Conservation (phyloP, 2,888 invertebrate genomes). For the Drosophila rellima region DNA sequence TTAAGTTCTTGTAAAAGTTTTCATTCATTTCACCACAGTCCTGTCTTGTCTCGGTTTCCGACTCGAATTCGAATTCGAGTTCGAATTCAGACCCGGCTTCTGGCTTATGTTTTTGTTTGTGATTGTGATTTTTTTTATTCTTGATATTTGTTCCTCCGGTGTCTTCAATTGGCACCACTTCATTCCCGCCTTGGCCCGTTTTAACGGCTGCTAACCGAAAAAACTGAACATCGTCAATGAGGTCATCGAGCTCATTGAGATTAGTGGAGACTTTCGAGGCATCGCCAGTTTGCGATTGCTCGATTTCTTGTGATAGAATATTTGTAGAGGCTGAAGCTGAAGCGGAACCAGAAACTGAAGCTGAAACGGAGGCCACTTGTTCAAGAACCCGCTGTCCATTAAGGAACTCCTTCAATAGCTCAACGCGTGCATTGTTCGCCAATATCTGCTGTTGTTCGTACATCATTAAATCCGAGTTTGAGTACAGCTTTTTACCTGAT, state of each 20-base stretch:
- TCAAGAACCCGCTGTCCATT: constrained; percentile 60
- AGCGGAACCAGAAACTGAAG: constrained; percentile 8
- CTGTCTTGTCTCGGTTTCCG: not conserved
- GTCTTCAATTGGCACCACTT: constrained; percentile 82
- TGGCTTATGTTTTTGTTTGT: too few relatives aligned
- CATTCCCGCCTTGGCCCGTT: constrained; percentile 71
- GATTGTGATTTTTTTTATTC: too few relatives aligned
- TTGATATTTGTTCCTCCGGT: constrained; percentile 70
- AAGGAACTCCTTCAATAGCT: constrained; percentile 75
- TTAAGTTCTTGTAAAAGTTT: constrained; percentile 94
- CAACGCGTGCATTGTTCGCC: constrained; percentile 75
- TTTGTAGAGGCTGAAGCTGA: too few relatives aligned
- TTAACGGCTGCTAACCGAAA: constrained; percentile 83
- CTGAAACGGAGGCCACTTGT: constrained; percentile 50
- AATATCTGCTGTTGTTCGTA: constrained; percentile 74
- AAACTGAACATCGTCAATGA: constrained; percentile 77
- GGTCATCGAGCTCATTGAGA: constrained; percentile 37
- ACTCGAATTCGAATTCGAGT: constrained; percentile 19
- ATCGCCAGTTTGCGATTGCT: constrained; percentile 8
- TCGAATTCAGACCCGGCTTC: constrained; percentile 23
- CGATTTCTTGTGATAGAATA: constrained; percentile 17
- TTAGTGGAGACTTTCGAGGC: constrained; percentile 20
- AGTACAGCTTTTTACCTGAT: constrained; percentile 56
- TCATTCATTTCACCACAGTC: constrained; percentile 91
- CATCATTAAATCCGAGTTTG: constrained; percentile 72